Evolutionary conservation across 1,140 invertebrate genomes (phyloP), one percentile per base, ranked within the genome.

Genomic region (Zaprionus camerounensis): DNA sequence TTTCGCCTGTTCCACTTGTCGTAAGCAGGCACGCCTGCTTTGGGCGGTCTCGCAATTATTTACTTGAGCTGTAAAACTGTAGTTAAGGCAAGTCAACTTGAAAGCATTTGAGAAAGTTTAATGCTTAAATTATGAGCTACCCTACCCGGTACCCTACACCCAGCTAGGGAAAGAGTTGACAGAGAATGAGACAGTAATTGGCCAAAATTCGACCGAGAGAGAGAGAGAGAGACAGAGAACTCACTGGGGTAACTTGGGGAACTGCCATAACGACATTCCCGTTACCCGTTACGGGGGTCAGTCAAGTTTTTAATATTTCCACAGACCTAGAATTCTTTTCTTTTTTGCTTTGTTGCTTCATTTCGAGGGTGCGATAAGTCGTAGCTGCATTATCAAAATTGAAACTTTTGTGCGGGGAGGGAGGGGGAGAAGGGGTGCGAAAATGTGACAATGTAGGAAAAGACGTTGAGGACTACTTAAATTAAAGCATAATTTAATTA

Each of bases 401-500:
- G 78, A 88, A 87, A 82, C 70, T 87, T 86, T 81, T 70, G 71
- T 72, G 46, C 56, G 59, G 46, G 24, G 6, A 64, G 46, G 24
- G 6, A 28, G 34, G 31, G 7, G 17, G 15, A 20, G 17, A 46
- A 13, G 56, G 36, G 38, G 28, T 64, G 62, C 80, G 74, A 80
- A 78, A 78, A 80, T 84, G 78, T 87, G 81, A 88, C 78, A 88
- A 79, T 90, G 85, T 84, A 81, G 59, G 59, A 62, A 62, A 78
- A 80, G 66, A 78, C 78, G 64, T 71, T 69, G 82, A 80, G 71
- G 82, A 91, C 86, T 90, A 90, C 86, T 90, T 90, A 91, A 90
- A 90, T 90, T 91, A 90, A 88, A 82, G 86, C 82, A 78, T 90
- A 90, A 90, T 90, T 90, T 91, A 90, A 90, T 90, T 90, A 90